Percentiles rank a stretch among this genome's conserved stretches.
phyloP scores from a whole-genome alignment of 2,888 invertebrate species.

The Ommatoiulus sabulosus region DNA sequence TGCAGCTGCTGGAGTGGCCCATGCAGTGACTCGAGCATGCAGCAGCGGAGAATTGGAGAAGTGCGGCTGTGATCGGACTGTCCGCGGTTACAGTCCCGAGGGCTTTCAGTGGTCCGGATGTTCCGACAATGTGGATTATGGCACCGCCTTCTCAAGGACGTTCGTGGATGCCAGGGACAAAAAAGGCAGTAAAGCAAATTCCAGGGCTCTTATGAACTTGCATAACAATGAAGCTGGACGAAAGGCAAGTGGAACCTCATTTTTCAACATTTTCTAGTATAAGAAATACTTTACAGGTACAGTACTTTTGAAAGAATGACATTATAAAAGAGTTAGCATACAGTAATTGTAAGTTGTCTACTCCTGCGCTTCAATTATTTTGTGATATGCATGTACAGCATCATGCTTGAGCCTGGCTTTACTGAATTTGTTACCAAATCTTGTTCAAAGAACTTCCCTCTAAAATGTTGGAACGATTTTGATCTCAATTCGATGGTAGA shows the following conservation, averaged over 20 bases:
- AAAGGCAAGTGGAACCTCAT: slow-evolving; percentile 63
- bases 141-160: slow-evolving; percentile 65
- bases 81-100: slow-evolving; percentile 63
- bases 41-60: slow-evolving; percentile 68
- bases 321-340: too few species aligned
- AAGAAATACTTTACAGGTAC: too few species aligned
- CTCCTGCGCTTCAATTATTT: too few species aligned
- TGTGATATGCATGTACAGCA: too few species aligned
- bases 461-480: too few species aligned
- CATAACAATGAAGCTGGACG: slow-evolving; percentile 69
- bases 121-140: slow-evolving; percentile 67
- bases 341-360: too few species aligned
- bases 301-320: too few species aligned
- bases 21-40: slow-evolving; percentile 69
- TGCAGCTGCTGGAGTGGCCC: slow-evolving; percentile 67
- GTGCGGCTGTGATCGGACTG: slow-evolving; percentile 69
- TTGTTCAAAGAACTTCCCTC: too few species aligned
- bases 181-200: slow-evolving; percentile 61
- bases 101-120: slow-evolving; percentile 68
- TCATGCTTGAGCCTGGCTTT: too few species aligned
- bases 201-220: slow-evolving; percentile 67
- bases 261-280: too few species aligned
- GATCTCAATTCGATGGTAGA: too few species aligned
- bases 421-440: too few species aligned
- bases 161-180: slow-evolving; percentile 66